Evolutionary conservation across 1,140 invertebrate species (phyloP).

Genomic region (Cardiocondyla obscurior): DNA sequence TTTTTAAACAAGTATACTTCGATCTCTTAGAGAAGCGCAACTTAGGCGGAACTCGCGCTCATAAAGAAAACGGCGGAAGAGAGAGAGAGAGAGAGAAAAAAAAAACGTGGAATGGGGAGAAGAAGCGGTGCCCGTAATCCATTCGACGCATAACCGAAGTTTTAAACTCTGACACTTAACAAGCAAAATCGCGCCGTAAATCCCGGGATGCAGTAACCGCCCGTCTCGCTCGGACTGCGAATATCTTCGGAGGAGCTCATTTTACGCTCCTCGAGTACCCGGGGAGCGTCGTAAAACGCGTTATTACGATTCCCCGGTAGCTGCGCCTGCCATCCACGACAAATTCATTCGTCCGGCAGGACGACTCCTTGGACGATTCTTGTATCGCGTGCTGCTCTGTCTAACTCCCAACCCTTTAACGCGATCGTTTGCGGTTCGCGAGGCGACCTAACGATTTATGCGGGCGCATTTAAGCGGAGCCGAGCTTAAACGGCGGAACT

Average conservation of each 20-base stretch:
- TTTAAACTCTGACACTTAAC: constrained; percentile 53
- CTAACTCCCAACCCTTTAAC: neutral
- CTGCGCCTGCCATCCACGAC: neutral
- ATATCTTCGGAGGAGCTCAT: constrained; percentile 32
- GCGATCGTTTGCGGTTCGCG: neutral
- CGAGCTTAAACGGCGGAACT: neutral
- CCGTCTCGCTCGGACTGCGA: constrained; percentile 11
- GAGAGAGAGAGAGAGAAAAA: too few species aligned
- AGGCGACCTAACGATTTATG: neutral
- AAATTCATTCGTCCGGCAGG: constrained; percentile 36
- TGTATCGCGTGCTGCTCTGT: neutral
- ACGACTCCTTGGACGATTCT: neutral
- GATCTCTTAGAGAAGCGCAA: neutral
- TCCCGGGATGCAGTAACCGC: constrained; percentile 21
- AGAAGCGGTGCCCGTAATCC: constrained; percentile 17
- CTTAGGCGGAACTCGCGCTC: neutral
- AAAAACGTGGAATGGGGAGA: neutral
- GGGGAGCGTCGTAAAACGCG: constrained; percentile 9
- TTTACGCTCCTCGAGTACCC: constrained; percentile 50
- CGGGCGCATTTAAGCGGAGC: neutral
- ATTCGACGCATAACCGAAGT: constrained; percentile 30
- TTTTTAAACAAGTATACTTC: neutral
- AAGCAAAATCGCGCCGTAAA: constrained; percentile 57
- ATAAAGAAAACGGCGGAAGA: constrained; percentile 18
- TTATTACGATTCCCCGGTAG: constrained; percentile 11